Percentiles rank a stretch among this genome's conserved stretches.
Conservation (phyloP, 2,888 invertebrate species). For the Dromius quadrimaculatus region DNA sequence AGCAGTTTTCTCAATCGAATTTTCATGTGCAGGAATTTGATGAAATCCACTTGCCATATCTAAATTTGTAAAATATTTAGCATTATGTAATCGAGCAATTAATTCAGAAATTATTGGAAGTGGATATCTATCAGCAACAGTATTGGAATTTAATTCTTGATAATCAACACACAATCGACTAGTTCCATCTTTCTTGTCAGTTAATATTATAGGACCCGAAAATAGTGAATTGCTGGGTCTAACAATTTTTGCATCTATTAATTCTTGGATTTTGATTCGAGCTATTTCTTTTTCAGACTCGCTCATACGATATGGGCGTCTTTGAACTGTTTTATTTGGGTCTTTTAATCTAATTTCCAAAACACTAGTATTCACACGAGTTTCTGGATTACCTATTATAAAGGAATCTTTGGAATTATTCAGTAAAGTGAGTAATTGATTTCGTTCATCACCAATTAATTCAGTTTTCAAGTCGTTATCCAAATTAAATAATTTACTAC, state of each 20-base stretch:
- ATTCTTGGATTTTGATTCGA: too few relatives aligned
- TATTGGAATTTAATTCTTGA: constrained; percentile 1
- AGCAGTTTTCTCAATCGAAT: constrained; percentile 40
- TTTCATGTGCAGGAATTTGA: constrained; percentile 38
- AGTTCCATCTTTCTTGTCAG: not conserved
- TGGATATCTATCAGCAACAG: not conserved
- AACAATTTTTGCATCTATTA: too few relatives aligned
- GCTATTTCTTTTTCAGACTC: not conserved
- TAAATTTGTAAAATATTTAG: constrained; percentile 20
- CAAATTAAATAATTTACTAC: too few relatives aligned
- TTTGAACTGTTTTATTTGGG: constrained; percentile 1
- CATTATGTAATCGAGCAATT: constrained; percentile 1
- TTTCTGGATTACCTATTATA: not conserved
- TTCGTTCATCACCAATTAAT: too few relatives aligned
- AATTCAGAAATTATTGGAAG: constrained; percentile 12
- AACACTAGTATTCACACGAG: not conserved
- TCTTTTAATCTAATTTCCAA: not conserved
- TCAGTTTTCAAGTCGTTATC: too few relatives aligned
- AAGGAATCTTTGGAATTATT: not conserved
- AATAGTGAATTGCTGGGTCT: not conserved
- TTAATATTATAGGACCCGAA: not conserved
- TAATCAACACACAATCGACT: too few relatives aligned
- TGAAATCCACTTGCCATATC: constrained; percentile 34
- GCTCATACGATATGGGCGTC: not conserved
- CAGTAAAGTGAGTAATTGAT: not conserved